Base-by-base conservation (phyloP, 2,888 invertebrate species). In the Subacronicta megacephala region DNA sequence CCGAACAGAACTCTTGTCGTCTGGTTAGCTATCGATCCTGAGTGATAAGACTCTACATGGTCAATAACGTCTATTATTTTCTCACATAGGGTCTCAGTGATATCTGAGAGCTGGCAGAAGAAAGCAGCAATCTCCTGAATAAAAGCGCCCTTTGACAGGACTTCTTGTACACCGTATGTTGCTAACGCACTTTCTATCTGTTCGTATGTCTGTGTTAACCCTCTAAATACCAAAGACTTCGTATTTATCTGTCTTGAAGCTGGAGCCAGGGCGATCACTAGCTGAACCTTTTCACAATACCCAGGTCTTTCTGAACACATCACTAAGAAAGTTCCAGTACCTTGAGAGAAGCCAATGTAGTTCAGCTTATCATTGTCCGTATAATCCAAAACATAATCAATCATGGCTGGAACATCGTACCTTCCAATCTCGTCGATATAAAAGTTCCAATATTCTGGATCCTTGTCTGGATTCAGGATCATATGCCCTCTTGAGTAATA, bases 321-420 rank as follows among this genome's bases (percentile, higher is more conserved):
- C 0, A 96, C 95, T 80, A 95, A 96, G 43, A 66, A 70, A 0
- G 66, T 46, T 85, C 81, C 13, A 64, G 46, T 49, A 93, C 90
- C 54, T 41, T 75, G 5, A 58, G 80, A 13, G 23, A 18, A 75
- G 0, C 74, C 74, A 1, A 75, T 54, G 23, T 75, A 90, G 40
- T 88, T 90, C 26, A 92, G 44, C 33, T 84, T 87, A 0, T 74
- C 59, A 1, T 65, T 62, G 1, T 72, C 69, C 0, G 90, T 89
- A 5, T 81, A 60, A 0, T 81, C 58, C 7, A 92, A 57, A 1
- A 92, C 83, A 37, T 87, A 86, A 44, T 92, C 89, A 0, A 90
- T 78, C 33, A 83, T 82, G 0, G 97, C 96, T 1, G 98, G 97
- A 1, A 98, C 76, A 83, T 99, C 98, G 72, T 94, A 95, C 17